These are phyloP conservation scores for Eristalis pertinax DNA, from an alignment of 2,888 invertebrate genomes.

Conservation along the genomic window DNA sequence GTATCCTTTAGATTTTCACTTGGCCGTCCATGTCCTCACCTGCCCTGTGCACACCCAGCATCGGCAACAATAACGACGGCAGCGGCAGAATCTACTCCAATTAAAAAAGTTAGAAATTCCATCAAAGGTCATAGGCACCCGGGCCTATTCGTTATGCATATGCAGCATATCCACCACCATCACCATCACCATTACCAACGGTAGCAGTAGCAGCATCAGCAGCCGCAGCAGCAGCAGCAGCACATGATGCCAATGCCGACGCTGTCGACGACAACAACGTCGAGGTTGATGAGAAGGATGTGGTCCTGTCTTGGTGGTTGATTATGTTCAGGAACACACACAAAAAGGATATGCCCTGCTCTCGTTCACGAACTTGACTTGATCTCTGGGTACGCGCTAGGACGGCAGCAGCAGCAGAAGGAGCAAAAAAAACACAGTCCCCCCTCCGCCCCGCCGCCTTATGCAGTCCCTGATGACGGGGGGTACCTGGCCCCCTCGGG, in stretches of 20 bases:
- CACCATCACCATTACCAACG: conserved; percentile 1
- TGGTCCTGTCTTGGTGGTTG: conserved; percentile 72
- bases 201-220: neutral
- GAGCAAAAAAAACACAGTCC: conserved; percentile 13
- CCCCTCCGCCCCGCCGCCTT: neutral
- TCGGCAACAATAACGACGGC: conserved; percentile 2
- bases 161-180: conserved; percentile 30
- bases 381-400: conserved; percentile 45
- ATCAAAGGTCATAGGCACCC: conserved; percentile 72
- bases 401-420: conserved; percentile 13
- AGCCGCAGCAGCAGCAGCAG: neutral
- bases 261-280: conserved; percentile 18
- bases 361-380: conserved; percentile 71
- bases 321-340: conserved; percentile 69
- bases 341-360: conserved; percentile 62
- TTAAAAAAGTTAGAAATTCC: conserved; percentile 72
- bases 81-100: conserved; percentile 62
- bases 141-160: conserved; percentile 67
- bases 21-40: conserved; percentile 27
- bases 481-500: conserved; percentile 31
- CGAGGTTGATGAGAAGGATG: conserved; percentile 63
- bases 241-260: conserved; percentile 28
- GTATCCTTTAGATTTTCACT: conserved; percentile 66
- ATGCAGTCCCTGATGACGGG: conserved; percentile 13
- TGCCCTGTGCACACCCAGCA: neutral